These are phyloP conservation scores for Pomacea canaliculata DNA, from an alignment of 2,888 invertebrate genomes.

Conservation along the genomic window DNA sequence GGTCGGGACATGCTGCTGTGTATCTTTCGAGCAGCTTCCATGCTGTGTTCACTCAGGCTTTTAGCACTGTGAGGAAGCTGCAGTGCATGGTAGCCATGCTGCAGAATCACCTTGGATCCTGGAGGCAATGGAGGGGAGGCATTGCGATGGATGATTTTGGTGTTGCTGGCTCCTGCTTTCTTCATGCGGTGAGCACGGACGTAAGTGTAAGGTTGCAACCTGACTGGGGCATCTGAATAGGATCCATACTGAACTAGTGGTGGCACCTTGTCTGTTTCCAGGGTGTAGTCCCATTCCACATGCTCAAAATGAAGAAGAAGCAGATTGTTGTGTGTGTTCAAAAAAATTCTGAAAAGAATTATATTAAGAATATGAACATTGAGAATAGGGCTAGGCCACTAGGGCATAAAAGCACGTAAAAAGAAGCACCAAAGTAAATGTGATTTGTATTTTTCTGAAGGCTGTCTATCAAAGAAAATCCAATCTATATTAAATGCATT, in stretches of 20 bases:
- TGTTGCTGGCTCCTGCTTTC: constrained; percentile 64
- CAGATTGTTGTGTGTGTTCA: constrained; percentile 65
- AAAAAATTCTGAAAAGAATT: constrained; percentile 58
- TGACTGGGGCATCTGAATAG: constrained; percentile 64
- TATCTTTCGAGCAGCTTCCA: constrained; percentile 54
- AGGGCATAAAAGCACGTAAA: too few relatives aligned
- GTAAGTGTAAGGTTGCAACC: constrained; percentile 64
- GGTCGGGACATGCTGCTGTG: constrained; percentile 42
- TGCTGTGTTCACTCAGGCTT: constrained; percentile 54
- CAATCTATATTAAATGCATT: too few relatives aligned
- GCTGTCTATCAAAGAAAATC: too few relatives aligned
- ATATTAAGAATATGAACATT: too few relatives aligned
- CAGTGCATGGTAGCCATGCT: constrained; percentile 43
- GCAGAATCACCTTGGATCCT: constrained; percentile 33
- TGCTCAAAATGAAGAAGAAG: constrained; percentile 68
- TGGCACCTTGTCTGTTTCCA: constrained; percentile 65
- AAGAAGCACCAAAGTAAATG: too few relatives aligned
- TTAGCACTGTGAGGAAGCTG: constrained; percentile 65
- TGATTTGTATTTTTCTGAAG: too few relatives aligned
- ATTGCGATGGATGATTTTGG: constrained; percentile 53
- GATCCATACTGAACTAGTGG: constrained; percentile 64
- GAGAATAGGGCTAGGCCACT: too few relatives aligned
- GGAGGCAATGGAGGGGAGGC: constrained; percentile 15
- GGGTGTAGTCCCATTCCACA: constrained; percentile 66
- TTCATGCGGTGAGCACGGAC: constrained; percentile 67